Percentiles rank a stretch among this genome's conserved stretches.
phyloP scores from a whole-genome alignment of 2,113 vertebrate genomes.

The Glaucomys volans region DNA sequence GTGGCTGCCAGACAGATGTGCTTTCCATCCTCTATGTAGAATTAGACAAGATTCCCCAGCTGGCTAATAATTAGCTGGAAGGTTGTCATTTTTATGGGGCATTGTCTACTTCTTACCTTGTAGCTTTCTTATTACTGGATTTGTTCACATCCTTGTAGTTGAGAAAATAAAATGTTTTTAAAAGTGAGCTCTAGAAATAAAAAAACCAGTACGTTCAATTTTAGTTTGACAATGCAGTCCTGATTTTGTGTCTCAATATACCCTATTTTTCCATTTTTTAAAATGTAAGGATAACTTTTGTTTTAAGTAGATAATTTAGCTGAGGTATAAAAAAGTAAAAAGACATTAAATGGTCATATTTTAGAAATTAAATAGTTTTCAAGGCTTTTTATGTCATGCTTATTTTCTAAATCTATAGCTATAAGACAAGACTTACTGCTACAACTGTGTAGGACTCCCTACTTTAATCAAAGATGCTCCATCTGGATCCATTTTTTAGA shows the following conservation, averaged over 20 bases:
- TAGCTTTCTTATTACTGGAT: slow-evolving; percentile 26
- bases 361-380: background rate
- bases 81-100: background rate
- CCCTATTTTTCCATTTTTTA: background rate
- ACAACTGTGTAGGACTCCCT: background rate
- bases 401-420: background rate
- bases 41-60: slow-evolving; percentile 12
- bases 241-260: background rate
- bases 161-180: background rate
- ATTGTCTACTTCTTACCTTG: background rate
- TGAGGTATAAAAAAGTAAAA: background rate
- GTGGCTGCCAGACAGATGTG: background rate
- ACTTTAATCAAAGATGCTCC: background rate
- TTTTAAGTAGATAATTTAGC: background rate
- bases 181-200: background rate
- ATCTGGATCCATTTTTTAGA: background rate
- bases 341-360: background rate
- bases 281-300: background rate
- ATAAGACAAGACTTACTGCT: background rate
- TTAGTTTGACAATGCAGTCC: background rate
- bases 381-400: background rate
- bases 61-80: slow-evolving; percentile 46
- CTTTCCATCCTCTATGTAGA: slow-evolving; percentile 28
- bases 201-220: background rate
- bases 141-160: background rate